Base-by-base conservation (phyloP, 2,113 vertebrate species). In the Lates calcarifer region DNA sequence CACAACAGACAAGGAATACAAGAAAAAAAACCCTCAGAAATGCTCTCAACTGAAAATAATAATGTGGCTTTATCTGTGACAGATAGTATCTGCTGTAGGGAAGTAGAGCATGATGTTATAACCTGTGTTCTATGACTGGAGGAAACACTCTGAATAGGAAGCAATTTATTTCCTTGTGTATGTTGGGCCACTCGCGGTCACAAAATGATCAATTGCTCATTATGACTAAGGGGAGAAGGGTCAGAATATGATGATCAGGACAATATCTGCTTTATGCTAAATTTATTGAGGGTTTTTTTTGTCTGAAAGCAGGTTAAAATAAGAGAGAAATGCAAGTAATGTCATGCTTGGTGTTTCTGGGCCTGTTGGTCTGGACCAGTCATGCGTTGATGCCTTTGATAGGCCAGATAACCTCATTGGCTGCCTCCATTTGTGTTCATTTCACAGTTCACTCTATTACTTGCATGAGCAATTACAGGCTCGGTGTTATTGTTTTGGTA, bases 171-270 rank as follows among this genome's bases (percentile, higher is more conserved):
- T 85, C 73, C 65, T 76, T 55, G 58, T 79, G 90, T 79, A 60
- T 47, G 66, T 60, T 24, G 12, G 79, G 62, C 74, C 79, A 70
- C 69, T 66, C 11, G 43, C 70, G 74, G 85, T 75, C 78, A 86
- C 77, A 79, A 80, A 74, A 91, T 89, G 83, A 94, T 91, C 88
- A 92, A 93, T 89, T 86, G 84, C 87, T 92, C 88, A 92, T 92
- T 90, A 91, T 73, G 83, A 87, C 73, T 35, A 75, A 77, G 68
- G 82, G 29, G 45, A 83, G 71, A 84, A 74, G 61, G 89, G 90
- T 91, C 88, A 88, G 49, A 85, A 74, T 74, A 84, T 84, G 82
- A 84, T 81, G 77, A 89, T 87, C 67, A 39, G 67, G 77, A 78
- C 65, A 53, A 82, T 91, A 82, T 90, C 69, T 79, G 60, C 65